These are phyloP conservation scores for Pollicipes pollicipes DNA, from an alignment of 1,140 invertebrate species.

Conservation along the genomic window DNA sequence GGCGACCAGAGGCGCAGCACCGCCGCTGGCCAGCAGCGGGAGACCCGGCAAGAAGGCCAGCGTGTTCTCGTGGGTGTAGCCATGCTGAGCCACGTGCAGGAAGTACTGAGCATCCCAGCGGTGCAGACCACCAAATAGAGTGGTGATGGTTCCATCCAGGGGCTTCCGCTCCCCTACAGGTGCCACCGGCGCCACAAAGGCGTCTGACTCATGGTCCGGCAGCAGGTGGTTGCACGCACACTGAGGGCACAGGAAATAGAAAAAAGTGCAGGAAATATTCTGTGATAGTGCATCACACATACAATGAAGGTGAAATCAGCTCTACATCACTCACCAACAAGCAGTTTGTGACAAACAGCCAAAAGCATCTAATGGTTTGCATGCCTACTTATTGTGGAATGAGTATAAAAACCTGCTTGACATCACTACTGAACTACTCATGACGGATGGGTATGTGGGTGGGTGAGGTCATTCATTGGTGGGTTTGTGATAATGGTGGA, in stretches of 20 bases:
- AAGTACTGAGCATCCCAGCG: slow-evolving; percentile 93
- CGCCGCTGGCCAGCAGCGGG: slow-evolving; percentile 39
- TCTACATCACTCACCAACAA: too few relatives aligned
- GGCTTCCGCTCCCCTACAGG: slow-evolving; percentile 24
- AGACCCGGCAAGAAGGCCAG: slow-evolving; percentile 81
- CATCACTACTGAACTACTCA: too few relatives aligned
- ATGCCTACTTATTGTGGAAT: too few relatives aligned
- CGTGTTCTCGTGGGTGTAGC: slow-evolving; percentile 82
- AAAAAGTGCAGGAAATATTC: too few relatives aligned
- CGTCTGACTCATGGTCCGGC: slow-evolving; percentile 59
- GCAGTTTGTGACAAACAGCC: too few relatives aligned
- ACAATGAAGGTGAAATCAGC: too few relatives aligned
- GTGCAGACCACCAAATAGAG: slow-evolving; percentile 52
- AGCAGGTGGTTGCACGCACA: slow-evolving; percentile 46
- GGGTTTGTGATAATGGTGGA: too few relatives aligned
- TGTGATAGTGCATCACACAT: too few relatives aligned
- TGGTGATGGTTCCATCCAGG: slow-evolving; percentile 39
- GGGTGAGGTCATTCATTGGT: too few relatives aligned
- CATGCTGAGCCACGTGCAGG: slow-evolving; percentile 73
- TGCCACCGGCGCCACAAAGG: slow-evolving; percentile 44
- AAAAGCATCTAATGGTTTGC: too few relatives aligned
- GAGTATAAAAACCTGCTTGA: too few relatives aligned
- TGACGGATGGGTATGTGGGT: too few relatives aligned
- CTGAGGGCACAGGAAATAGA: slow-evolving; percentile 30
- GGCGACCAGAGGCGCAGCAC: slow-evolving; percentile 24